Conservation (phyloP, 2,797 vertebrate genomes). For the Halcyon leucocephala region DNA sequence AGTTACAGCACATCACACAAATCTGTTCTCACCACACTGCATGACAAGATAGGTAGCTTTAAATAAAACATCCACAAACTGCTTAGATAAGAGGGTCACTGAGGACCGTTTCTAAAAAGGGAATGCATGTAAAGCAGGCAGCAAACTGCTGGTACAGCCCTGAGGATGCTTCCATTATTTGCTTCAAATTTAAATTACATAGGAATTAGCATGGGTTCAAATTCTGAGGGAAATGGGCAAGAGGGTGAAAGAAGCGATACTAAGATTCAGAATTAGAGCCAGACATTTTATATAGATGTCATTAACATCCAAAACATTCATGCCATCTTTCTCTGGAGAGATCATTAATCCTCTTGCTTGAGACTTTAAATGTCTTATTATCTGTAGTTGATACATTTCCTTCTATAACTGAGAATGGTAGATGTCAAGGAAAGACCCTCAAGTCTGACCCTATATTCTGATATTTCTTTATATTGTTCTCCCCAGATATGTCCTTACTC, state of each 20-base stretch:
- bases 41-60: conserved; percentile 22
- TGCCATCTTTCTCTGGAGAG: not conserved
- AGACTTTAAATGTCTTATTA: not conserved
- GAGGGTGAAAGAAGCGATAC: not conserved
- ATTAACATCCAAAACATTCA: not conserved
- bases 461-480: not conserved
- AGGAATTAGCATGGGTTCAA: not conserved
- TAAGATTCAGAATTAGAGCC: not conserved
- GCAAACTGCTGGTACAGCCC: not conserved
- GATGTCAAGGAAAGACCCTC: not conserved
- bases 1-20: conserved; percentile 8
- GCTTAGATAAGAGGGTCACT: conserved; percentile 22
- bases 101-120: not conserved
- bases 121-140: not conserved
- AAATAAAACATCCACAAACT: not conserved
- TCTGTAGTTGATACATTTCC: not conserved
- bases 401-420: not conserved
- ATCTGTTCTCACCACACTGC: not conserved
- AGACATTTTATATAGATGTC: not conserved
- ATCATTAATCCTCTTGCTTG: not conserved
- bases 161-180: not conserved
- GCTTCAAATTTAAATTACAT: not conserved
- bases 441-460: not conserved
- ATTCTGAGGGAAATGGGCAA: not conserved
- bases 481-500: not conserved